Evolutionary conservation across 2,113 vertebrate species (phyloP).

Genomic region (Strigops habroptila): DNA sequence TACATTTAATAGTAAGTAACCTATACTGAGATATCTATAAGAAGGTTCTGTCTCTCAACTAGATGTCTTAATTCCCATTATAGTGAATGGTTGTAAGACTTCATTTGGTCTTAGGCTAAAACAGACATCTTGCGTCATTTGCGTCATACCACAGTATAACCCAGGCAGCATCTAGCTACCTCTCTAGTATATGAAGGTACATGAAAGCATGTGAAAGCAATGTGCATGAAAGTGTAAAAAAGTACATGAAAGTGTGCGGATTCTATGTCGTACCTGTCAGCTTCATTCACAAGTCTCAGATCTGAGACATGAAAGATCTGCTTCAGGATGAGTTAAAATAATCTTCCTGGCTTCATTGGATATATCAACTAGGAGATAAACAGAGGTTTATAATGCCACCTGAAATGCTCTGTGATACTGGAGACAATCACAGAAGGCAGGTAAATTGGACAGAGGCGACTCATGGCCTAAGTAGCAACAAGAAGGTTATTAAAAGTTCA

Average conservation of each 20-base stretch:
- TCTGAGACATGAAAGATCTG: neutral
- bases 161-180: neutral
- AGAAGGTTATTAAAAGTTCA: neutral
- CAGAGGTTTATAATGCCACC: neutral
- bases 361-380: neutral
- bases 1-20: neutral
- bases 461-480: neutral
- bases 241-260: neutral
- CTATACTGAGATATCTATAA: neutral
- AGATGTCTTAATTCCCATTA: neutral
- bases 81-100: neutral
- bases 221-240: neutral
- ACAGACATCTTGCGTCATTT: neutral
- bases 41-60: neutral
- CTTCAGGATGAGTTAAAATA: neutral
- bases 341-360: neutral
- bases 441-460: neutral
- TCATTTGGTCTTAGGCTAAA: neutral
- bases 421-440: neutral
- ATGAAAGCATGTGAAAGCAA: neutral
- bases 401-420: neutral
- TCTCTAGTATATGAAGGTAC: neutral
- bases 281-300: neutral
- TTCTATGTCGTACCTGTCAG: neutral
- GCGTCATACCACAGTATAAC: neutral